Percentiles rank a stretch among this genome's conserved stretches.
These are phyloP conservation scores for Bactericera cockerelli DNA, from an alignment of 1,140 invertebrate genomes.

Conservation along the genomic window DNA sequence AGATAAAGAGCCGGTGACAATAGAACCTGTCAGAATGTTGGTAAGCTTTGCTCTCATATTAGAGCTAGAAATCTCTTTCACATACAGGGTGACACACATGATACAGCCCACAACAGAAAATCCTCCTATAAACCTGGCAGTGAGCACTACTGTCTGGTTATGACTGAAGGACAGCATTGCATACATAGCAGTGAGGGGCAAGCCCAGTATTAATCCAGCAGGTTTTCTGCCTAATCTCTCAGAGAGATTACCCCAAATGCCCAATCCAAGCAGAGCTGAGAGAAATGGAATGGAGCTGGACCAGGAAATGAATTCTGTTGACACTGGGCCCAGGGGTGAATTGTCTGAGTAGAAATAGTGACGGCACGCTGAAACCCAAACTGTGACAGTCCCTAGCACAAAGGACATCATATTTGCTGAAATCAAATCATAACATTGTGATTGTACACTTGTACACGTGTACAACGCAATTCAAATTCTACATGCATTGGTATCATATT, in stretches of 20 bases:
- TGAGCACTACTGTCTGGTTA: neutral
- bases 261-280: neutral
- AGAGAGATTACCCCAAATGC: neutral
- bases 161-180: neutral
- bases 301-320: neutral
- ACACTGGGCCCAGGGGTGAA: neutral
- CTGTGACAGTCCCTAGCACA: neutral
- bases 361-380: neutral
- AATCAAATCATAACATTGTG: neutral
- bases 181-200: neutral
- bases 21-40: neutral
- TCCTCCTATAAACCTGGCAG: neutral
- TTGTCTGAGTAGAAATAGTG: neutral
- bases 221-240: neutral
- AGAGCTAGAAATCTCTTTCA: neutral
- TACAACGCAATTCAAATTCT: too few relatives aligned
- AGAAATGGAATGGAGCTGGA: neutral
- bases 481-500: too few relatives aligned
- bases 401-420: constrained; percentile 3
- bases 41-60: neutral
- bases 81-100: constrained; percentile 3
- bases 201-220: neutral
- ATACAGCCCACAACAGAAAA: neutral
- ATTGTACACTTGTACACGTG: too few relatives aligned
- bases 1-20: neutral